Conservation (phyloP, 2,113 vertebrate species). For the Dolichallabes microphthalmus region DNA sequence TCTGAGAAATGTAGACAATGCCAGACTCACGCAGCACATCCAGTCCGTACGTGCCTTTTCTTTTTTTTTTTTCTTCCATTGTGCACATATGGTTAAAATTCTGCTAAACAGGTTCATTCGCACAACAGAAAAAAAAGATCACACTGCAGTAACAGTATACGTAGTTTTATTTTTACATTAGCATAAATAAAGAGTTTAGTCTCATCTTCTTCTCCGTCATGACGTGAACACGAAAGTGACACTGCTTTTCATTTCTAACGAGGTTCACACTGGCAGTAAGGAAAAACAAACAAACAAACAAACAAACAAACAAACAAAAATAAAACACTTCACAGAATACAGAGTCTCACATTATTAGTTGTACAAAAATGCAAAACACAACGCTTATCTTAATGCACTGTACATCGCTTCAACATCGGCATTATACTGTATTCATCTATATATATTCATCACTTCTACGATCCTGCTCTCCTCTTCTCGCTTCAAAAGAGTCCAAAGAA, state of each 20-base stretch:
- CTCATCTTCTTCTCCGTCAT: slow-evolving; percentile 13
- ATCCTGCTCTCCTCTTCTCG: not conserved
- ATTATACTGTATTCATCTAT: not conserved
- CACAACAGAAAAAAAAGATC: not conserved
- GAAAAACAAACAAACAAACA: no score
- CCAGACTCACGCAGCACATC: not conserved
- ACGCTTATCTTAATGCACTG: not conserved
- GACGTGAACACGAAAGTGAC: not conserved
- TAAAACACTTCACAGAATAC: slow-evolving; percentile 37
- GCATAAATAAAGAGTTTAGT: slow-evolving; percentile 12
- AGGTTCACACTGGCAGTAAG: not conserved
- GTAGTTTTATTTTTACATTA: slow-evolving; percentile 22
- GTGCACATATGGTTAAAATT: not conserved
- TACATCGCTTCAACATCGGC: not conserved
- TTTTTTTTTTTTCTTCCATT: not conserved
- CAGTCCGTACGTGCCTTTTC: no score
- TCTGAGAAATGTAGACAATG: not conserved
- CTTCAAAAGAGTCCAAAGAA: not conserved
- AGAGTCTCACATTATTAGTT: slow-evolving; percentile 35
- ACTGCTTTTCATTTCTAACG: not conserved
- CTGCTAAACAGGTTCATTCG: not conserved
- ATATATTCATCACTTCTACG: not conserved
- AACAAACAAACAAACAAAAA: no score
- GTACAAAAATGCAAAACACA: not conserved
- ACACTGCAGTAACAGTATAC: not conserved